Evolutionary conservation across 1,140 invertebrate species (phyloP), one percentile per base, ranked within the genome.

Genomic region (Heliconius hewitsoni): DNA sequence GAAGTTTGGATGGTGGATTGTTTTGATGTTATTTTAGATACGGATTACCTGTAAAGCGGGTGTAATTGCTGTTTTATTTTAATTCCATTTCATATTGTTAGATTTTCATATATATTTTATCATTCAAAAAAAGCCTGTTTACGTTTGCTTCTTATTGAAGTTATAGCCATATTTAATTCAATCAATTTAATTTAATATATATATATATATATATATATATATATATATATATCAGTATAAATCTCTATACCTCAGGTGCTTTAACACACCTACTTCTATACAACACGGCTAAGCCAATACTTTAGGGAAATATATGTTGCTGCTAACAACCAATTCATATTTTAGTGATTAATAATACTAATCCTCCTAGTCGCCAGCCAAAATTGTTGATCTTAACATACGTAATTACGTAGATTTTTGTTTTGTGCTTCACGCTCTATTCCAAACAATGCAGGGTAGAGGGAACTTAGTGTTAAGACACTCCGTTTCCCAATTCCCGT

Each of bases 11-110:
- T 27, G 23, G 60, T 27, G 60, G 11, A 66, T 66, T 66, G 60
- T 30, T 30, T 66, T 66, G 23, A 66, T 66, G 60, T 66, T 66
- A 30, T 66, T 30, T 30, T 66, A 66, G 60, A 66, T 66, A 66
- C 60, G 27, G 60, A 66, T 66, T 66, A 66, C 13, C 27, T 66
- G 27, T 27, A 30, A n/a, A 30, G 27, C 60, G 42, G 13, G 13
- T 52, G 50, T 8, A n/a, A 57, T 3, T 23, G 55, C 8, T 57
- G n/a, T 57, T 57, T 57, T 23, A 9, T 11, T 11, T 23, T n/a
- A 23, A 57, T 57, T 11, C 55, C n/a, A 3, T 57, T 16, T 46
- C 13, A 16, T 37, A 37, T 37, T 6, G 6, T 37, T 37, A 8
- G 34, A 37, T 37, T 37, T 37, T 6, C 13, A 46, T 46, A 46